phyloP scores from a whole-genome alignment of 2,888 invertebrate genomes.

The Acleris emargana region DNA sequence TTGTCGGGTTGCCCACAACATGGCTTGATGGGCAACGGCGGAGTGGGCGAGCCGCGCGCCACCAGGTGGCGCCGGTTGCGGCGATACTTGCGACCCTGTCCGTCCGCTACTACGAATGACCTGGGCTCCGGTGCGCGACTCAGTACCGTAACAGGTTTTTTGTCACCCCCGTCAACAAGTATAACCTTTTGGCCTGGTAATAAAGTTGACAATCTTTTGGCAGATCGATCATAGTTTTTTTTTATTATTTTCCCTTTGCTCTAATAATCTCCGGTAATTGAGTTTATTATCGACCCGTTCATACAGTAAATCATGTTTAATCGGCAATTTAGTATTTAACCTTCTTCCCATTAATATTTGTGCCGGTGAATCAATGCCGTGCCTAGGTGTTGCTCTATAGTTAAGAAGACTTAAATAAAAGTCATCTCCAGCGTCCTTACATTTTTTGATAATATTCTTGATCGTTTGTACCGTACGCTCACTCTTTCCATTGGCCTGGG shows the following conservation, averaged over 20 bases:
- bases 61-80: constrained; percentile 11
- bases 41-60: not conserved
- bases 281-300: not conserved
- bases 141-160: constrained; percentile 4
- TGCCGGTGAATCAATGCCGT: constrained; percentile 2
- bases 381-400: not conserved
- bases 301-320: not conserved
- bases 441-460: constrained; percentile 5
- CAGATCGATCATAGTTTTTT: not conserved
- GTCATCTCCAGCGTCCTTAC: not conserved
- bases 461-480: constrained; percentile 19
- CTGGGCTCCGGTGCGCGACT: constrained; percentile 3
- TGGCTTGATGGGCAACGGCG: not conserved
- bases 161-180: not conserved
- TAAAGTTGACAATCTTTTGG: constrained; percentile 3
- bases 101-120: constrained; percentile 1
- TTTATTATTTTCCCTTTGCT: not conserved
- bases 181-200: constrained; percentile 3
- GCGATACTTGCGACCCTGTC: not conserved
- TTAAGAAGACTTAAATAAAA: constrained; percentile 1
- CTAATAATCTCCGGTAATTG: not conserved
- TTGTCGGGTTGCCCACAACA: too few species aligned
- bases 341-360: constrained; percentile 10
- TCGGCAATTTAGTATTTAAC: constrained; percentile 8
- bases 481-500: constrained; percentile 28